Base-by-base conservation (phyloP, 1,140 invertebrate genomes). In the Hylyphantes graminicola region DNA sequence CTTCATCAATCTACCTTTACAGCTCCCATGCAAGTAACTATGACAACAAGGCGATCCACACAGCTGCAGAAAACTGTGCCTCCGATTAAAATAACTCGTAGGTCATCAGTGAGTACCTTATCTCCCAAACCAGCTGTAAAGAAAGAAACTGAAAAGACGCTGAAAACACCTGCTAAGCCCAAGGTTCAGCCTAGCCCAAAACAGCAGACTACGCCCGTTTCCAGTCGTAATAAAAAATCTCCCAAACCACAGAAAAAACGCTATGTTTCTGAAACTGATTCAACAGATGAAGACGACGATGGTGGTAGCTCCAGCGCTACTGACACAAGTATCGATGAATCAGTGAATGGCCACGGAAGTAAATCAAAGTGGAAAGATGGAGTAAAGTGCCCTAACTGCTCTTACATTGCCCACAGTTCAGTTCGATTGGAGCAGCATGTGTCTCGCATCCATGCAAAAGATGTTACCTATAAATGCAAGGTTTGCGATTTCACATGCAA, bases 401-500 rank as follows among this genome's bases (percentile, higher is more conserved):
- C 88, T 55, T 92, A 90, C 85, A 88, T 90, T 68, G 90, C 91
- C 48, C 90, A 90, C 87, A 89, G 90, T 85, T 88, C 89, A 81
- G 88, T 89, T 61, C 86, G 90, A 59, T 87, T 92, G 59, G 91
- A 92, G 85, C 89, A 90, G 86, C 92, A 93, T 86, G 89, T 91
- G 15, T 89, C 91, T 57, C 85, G 89, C 67, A 90, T 90, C 68
- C 92, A 93, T 88, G 90, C 90, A 7, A 90, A 91, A 86, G 92
- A 92, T 88, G 90, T 92, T 15, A 91, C 92, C n/a, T 93, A 92
- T 86, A 91, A 91, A 74, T 94, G 93, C 89, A 90, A 91, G 53
- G 87, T 93, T 51, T 94, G 93, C 89, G 89, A 91, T 19, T 93
- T 93, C 89, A 91, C 92, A 55, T 92, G 92, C 85, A 91, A 92